Evolutionary conservation across 2,113 vertebrate genomes (phyloP), one percentile per base, ranked within the genome.

Genomic region (Tyto alba): DNA sequence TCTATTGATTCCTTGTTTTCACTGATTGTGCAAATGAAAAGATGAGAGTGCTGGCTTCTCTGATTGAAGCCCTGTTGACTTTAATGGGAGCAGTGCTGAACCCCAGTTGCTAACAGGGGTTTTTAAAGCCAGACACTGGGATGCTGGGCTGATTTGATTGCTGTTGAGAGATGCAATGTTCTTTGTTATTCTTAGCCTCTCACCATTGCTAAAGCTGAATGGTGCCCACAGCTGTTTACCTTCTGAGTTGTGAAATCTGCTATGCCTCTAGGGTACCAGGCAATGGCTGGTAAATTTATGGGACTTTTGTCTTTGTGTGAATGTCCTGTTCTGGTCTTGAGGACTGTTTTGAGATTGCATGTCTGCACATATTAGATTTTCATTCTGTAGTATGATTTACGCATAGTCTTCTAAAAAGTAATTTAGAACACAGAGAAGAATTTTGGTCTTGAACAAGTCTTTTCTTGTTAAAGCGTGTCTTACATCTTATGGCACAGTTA

Each of bases 161-260:
- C 56, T 84, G 6, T 71, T 89, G 62, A 85, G 76, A 45, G 40
- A 50, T 80, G 47, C 87, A 79, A 40, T 92, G 89, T 95, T 85
- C 68, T 81, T 85, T 94, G 68, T 84, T 72, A 79, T 90, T 96
- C 76, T 94, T 95, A 77, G 88, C 72, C 72, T 93, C 43, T 86
- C 83, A 85, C 48, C 43, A 23, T 34, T 38, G 40, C 60, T 91
- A 43, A 67, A 73, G n/a, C 47, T 67, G 50, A 83, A 88, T 27
- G 57, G 23, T 96, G 69, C 48, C 50, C 45, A 45, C 30, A 62
- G 48, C 57, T 82, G 66, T 93, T 95, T 88, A 43, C 84, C 59
- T 71, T 88, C 56, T 22, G 68, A 64, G 43, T 71, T 84, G 73
- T 85, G 74, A 68, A 79, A 66, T 87, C 86, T 68, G 30, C 53